Evolutionary conservation across 2,797 vertebrate genomes (phyloP).

Genomic region (Leucoraja ocellata): DNA sequence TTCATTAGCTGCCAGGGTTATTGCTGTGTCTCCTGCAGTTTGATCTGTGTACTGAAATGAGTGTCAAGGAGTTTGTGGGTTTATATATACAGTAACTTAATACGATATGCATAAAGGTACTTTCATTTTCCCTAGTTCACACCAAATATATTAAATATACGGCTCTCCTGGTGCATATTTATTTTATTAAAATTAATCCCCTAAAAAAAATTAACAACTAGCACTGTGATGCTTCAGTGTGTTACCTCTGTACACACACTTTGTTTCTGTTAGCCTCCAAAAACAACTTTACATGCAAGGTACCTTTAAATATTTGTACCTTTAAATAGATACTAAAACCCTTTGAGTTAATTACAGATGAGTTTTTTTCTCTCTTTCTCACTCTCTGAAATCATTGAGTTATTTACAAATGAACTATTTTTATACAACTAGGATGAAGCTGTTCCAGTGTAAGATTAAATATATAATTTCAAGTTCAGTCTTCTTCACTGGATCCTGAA

Average conservation of each 20-base stretch:
- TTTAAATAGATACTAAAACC: constrained; percentile 92
- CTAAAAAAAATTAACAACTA: constrained; percentile 74
- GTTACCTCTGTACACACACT: constrained; percentile 29
- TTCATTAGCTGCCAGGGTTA: constrained; percentile 99
- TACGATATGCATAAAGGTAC: constrained; percentile 82
- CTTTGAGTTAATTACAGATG: constrained; percentile 79
- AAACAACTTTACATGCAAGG: constrained; percentile 98
- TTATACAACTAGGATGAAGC: constrained; percentile 54
- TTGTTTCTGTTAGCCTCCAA: constrained; percentile 54
- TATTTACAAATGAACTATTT: constrained; percentile 91
- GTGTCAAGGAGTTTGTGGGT: constrained; percentile 91
- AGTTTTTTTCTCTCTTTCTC: constrained; percentile 50
- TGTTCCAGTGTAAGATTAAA: constrained; percentile 69
- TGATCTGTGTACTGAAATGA: constrained; percentile 88
- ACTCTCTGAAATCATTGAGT: constrained; percentile 72
- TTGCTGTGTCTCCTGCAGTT: constrained; percentile 88
- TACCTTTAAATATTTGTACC: constrained; percentile 92
- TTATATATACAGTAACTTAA: constrained; percentile 92
- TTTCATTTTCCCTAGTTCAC: constrained; percentile 66
- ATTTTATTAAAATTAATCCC: constrained; percentile 97
- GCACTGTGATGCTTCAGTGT: constrained; percentile 31
- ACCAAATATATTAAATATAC: constrained; percentile 99
- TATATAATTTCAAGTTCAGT: constrained; percentile 68
- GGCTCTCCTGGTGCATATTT: constrained; percentile 80
- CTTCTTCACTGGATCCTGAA: constrained; percentile 90